Percentiles rank a stretch among this genome's conserved stretches.
These are phyloP conservation scores for Gasterosteus nipponicus DNA, from an alignment of 2,113 vertebrate genomes.

Conservation along the genomic window DNA sequence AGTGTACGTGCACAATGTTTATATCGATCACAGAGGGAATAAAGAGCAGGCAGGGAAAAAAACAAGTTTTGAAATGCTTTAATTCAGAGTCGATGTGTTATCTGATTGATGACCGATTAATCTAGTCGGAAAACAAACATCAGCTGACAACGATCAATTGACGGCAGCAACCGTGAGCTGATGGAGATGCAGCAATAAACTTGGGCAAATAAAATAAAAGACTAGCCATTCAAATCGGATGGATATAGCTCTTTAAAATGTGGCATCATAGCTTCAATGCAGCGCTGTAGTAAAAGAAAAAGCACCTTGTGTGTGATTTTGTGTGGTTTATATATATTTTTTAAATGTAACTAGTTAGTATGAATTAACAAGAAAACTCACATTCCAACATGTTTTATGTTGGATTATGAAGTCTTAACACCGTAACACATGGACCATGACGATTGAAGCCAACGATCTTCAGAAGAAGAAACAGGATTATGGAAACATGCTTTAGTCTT, in stretches of 20 bases:
- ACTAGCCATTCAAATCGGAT: not conserved
- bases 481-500: not conserved
- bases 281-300: not conserved
- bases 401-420: conserved; percentile 90
- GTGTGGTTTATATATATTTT: not conserved
- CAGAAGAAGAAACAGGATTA: conserved; percentile 33
- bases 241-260: not conserved
- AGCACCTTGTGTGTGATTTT: not conserved
- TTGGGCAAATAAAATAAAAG: not conserved
- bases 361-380: not conserved
- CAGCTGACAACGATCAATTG: not conserved
- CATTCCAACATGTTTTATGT: no score
- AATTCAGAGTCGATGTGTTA: no score
- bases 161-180: no score
- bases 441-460: conserved; percentile 67
- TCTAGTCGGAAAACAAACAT: not conserved
- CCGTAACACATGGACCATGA: conserved; percentile 83
- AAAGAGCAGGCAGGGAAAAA: no score
- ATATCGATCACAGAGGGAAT: no score
- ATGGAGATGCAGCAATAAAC: no score
- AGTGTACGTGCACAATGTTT: no score
- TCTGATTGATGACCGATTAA: not conserved
- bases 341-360: not conserved
- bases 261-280: not conserved
- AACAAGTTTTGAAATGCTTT: no score